Percentiles rank a stretch among this genome's conserved stretches.
Conservation (phyloP, 2,113 vertebrate species). For the Ictidomys tridecemlineatus region DNA sequence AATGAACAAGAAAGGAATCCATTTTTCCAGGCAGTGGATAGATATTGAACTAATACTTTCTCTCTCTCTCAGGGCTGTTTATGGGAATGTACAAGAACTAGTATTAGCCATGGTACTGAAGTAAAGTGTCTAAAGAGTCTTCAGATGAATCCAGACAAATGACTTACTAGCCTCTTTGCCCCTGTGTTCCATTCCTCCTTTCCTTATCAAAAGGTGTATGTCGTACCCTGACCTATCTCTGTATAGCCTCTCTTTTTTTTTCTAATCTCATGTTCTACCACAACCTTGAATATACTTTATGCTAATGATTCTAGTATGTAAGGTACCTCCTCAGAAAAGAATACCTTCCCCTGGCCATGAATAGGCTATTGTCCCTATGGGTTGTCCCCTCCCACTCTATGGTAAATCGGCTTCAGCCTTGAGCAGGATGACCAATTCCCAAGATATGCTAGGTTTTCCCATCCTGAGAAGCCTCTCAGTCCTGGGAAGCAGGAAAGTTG, state of each 20-base stretch:
- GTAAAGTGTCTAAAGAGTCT: not conserved
- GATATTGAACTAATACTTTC: not conserved
- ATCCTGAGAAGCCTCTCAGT: not conserved
- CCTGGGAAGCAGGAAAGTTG: not conserved
- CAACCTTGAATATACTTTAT: not conserved
- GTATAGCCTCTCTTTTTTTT: not conserved
- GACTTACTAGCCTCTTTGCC: too few relatives aligned
- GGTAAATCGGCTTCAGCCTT: not conserved
- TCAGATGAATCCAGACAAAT: not conserved
- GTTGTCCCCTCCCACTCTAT: fast-evolving
- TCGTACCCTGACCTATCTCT: not conserved
- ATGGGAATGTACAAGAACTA: not conserved
- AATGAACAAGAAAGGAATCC: not conserved
- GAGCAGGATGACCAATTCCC: not conserved
- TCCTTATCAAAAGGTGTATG: not conserved
- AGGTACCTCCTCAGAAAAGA: not conserved
- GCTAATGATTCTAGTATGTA: not conserved
- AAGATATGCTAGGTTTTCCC: not conserved
- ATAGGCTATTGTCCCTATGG: not conserved
- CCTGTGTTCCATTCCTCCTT: not conserved
- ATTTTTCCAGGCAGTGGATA: not conserved
- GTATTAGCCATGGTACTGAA: not conserved
- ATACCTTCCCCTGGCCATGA: not conserved
- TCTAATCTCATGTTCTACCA: not conserved
- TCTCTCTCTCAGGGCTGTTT: not conserved